Percentiles rank a stretch among this genome's conserved stretches.
phyloP scores from a whole-genome alignment of 2,888 invertebrate genomes.

The Nycteola revayana region DNA sequence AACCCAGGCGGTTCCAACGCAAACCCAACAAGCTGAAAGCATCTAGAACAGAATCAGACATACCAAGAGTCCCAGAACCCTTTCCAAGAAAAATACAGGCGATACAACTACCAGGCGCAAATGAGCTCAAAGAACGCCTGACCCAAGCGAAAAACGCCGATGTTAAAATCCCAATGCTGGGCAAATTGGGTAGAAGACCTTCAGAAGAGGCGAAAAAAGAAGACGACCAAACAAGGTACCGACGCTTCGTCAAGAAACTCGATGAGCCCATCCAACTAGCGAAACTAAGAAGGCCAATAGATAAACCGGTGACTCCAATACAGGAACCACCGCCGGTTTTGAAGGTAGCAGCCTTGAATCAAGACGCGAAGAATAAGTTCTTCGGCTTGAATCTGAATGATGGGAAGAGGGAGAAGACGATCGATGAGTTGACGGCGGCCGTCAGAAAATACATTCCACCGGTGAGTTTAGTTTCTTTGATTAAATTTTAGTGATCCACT shows the following conservation, averaged over 20 bases:
- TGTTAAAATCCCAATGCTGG: slow-evolving; percentile 59
- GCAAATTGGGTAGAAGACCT: slow-evolving; percentile 61
- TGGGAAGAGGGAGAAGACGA: slow-evolving; percentile 59
- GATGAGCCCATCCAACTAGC: slow-evolving; percentile 69
- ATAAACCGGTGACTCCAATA: slow-evolving; percentile 44
- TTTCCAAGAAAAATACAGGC: slow-evolving; percentile 39
- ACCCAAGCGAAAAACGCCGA: slow-evolving; percentile 61
- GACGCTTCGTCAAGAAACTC: slow-evolving; percentile 55
- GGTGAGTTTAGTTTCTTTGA: slow-evolving; percentile 48
- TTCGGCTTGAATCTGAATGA: slow-evolving; percentile 67
- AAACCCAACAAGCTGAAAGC: slow-evolving; percentile 70
- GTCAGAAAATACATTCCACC: slow-evolving; percentile 74
- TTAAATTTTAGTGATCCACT: neutral
- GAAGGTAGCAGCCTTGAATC: slow-evolving; percentile 65
- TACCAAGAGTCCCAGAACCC: slow-evolving; percentile 54
- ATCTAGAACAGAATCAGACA: slow-evolving; percentile 72
- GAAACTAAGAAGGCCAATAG: slow-evolving; percentile 59
- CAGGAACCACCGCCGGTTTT: slow-evolving; percentile 51
- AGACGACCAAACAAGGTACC: slow-evolving; percentile 53
- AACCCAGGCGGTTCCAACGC: slow-evolving; percentile 61
- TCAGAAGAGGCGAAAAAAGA: slow-evolving; percentile 58
- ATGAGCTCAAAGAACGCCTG: slow-evolving; percentile 50
- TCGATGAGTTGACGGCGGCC: slow-evolving; percentile 68
- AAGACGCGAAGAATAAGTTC: slow-evolving; percentile 71
- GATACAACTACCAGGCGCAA: slow-evolving; percentile 46